Base-by-base conservation (phyloP, 2,888 invertebrate species). In the Rhorus exstirpatorius region DNA sequence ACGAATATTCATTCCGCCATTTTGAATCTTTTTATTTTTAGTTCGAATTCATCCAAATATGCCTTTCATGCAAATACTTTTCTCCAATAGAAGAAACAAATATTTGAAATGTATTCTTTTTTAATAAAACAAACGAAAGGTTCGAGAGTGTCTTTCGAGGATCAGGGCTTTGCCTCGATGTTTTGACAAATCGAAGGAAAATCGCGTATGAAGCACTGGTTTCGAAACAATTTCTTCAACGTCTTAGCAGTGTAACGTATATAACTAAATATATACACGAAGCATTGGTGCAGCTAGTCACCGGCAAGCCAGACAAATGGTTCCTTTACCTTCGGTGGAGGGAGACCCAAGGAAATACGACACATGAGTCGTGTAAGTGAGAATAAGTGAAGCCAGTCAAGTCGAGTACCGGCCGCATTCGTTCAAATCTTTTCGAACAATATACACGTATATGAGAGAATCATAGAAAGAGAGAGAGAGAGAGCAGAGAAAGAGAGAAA, bases 221-320 rank as follows among this genome's bases (percentile, higher is more conserved):
- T 49, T 24, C 10, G 38, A 19, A 77, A 77, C 26, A 77, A 51
- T 77, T 77, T 51, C 60, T 51, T 49, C 49, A 44, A 17, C 19
- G 26, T 26, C 26, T 58, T 71, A 26, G 44, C 17, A 4, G 12
- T n/a, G 70, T 41, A 24, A 51, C 31, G 17, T 31, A 41, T 31
- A 58, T 21, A 8, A 17, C 49, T 44, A 46, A 65, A 41, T 55
- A 65, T 55, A 65, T 65, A 65, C 55, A 35, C 41, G 44, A 63
- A 51, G 63, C 78, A 71, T 70, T 61, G 51, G 63, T 55, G 63
- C 53, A 63, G 77, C 81, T 77, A 81, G 75, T 71, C 58, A 51
- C 67, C 78, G 80, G 82, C 89, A 88, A 90, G 90, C 89, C 90
- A 87, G 86, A 90, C 90, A 88, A 88, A 90, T 88, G 88, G 86